Evolutionary conservation across 2,113 vertebrate genomes (phyloP).

Genomic region (Pao palembangensis): DNA sequence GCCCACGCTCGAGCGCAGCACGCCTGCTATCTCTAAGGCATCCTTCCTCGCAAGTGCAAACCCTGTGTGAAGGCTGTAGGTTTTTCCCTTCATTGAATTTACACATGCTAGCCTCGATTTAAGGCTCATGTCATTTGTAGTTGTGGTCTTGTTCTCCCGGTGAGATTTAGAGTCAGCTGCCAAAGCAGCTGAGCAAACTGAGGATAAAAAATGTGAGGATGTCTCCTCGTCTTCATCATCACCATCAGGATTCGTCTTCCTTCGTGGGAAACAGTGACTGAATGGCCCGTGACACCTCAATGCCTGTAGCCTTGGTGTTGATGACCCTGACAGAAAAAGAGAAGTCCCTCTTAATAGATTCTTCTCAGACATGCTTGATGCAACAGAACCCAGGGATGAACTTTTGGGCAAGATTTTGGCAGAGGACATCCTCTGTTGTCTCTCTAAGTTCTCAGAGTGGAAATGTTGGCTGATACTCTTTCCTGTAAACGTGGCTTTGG

Average conservation of each 20-base stretch:
- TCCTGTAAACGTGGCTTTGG: constrained; percentile 75
- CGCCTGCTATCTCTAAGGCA: constrained; percentile 86
- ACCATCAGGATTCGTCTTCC: constrained; percentile 61
- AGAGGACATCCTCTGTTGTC: constrained; percentile 72
- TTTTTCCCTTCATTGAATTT: constrained; percentile 85
- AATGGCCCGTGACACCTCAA: constrained; percentile 85
- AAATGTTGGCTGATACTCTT: constrained; percentile 68
- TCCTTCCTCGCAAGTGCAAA: constrained; percentile 87
- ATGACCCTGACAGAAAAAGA: constrained; percentile 56
- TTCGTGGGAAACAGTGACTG: constrained; percentile 85
- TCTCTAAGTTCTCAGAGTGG: constrained; percentile 67
- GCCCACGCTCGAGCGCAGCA: constrained; percentile 80
- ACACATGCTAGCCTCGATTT: constrained; percentile 78
- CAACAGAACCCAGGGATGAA: constrained; percentile 81
- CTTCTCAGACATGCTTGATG: constrained; percentile 57
- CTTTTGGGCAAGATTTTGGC: constrained; percentile 85
- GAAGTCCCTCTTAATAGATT: constrained; percentile 68
- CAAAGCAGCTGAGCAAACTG: constrained; percentile 17
- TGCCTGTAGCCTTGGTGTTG: constrained; percentile 73
- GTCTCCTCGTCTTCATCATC: constrained; percentile 59
- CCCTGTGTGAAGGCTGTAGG: constrained; percentile 84
- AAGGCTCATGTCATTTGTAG: constrained; percentile 76
- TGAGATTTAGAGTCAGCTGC: constrained; percentile 47
- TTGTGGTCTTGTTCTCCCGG: constrained; percentile 52
- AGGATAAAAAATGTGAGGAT: constrained; percentile 10